Evolutionary conservation across 2,797 vertebrate species (phyloP), one percentile per base, ranked within the genome.

Genomic region (Oophaga sylvatica): DNA sequence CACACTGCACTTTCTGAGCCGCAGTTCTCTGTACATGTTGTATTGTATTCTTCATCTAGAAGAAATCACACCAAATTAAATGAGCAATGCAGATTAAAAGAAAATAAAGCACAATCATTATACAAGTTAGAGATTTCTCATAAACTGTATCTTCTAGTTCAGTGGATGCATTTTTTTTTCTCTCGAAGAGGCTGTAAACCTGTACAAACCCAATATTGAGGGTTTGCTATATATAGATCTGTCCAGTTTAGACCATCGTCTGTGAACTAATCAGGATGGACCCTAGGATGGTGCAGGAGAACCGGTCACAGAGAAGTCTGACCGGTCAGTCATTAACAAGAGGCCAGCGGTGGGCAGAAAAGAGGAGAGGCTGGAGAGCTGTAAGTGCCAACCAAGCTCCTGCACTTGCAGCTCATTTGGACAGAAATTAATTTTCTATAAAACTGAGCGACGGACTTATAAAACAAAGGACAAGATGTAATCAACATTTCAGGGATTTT

Each of bases 1-100:
- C 98, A 99, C 82, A 91, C 80, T n/a, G 95, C 93, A 0, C 75
- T 90, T 1, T 79, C 84, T 22, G 59, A 67, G 20, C 6, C 19
- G n/a, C 88, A 89, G 26, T 80, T 68, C 16, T 80, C 84, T 20
- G 78, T 56, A 45, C 78, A 87, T 31, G 87, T 89, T 22, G 81
- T 19, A 29, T 82, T 73, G 22, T 75, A 63, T 19, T 65, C 41
- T 71, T 87, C 87, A 85, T 77, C 87, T 87, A 73, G 7, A 29
- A 17, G 9, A 76, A 75, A 81, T 11, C 8, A 81, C 8, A 67
- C 16, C 53, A 75, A 12, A n/a, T 60, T 3, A 87, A 31, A 20
- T 11, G 9, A 3, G 0, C 5, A 17, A 12, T 29, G 2, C 15
- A 1, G 5, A 5, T 80, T 35, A 20, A 11, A 10, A 8, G 57